Evolutionary conservation across 1,140 invertebrate genomes (phyloP).

Genomic region (Nasonia vitripennis): DNA sequence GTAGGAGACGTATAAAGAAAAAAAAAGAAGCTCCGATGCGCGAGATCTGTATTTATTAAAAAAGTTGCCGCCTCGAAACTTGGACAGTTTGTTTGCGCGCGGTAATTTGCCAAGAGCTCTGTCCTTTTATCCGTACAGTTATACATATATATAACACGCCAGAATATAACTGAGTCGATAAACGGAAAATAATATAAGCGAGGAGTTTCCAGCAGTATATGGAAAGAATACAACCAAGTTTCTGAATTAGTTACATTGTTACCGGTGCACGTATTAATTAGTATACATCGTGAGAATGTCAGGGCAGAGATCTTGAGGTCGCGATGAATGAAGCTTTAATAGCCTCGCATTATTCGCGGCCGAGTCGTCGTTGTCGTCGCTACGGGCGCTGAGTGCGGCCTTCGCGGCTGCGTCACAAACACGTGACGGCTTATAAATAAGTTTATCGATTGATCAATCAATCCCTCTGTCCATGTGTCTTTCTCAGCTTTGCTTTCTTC

Average conservation of each 20-base stretch:
- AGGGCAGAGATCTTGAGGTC: neutral
- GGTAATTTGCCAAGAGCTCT: neutral
- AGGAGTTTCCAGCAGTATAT: neutral
- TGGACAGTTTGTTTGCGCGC: neutral
- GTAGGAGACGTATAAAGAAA: neutral
- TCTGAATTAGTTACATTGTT: neutral
- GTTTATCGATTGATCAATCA: slow-evolving; percentile 35
- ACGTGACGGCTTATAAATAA: slow-evolving; percentile 31
- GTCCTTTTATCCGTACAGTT: neutral
- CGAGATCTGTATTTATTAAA: slow-evolving; percentile 33
- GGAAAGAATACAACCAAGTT: neutral
- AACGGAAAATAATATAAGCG: neutral
- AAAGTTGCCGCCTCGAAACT: neutral
- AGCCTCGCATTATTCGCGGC: neutral
- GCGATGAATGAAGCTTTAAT: slow-evolving; percentile 19
- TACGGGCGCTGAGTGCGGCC: neutral
- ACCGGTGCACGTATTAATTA: neutral
- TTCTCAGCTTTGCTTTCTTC: slow-evolving; percentile 3
- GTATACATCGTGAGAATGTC: neutral
- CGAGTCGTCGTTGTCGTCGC: neutral
- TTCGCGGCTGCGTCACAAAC: neutral
- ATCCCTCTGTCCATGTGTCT: slow-evolving; percentile 5
- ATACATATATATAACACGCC: neutral
- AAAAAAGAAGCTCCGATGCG: neutral
- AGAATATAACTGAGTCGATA: neutral